These are phyloP conservation scores for Tiaroga cobitis DNA, from an alignment of 2,797 vertebrate species.

Conservation along the genomic window DNA sequence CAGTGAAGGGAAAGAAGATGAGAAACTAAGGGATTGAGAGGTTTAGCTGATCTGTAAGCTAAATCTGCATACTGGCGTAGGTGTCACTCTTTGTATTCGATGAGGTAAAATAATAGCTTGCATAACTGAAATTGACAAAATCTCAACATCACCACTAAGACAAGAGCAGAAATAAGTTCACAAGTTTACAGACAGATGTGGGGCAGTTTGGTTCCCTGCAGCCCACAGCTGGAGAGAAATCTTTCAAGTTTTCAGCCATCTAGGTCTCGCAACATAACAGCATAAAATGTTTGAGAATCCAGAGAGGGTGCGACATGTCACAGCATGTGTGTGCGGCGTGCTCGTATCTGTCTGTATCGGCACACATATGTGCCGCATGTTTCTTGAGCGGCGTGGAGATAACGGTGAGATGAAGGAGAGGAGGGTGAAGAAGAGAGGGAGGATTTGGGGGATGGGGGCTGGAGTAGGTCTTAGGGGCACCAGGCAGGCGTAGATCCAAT, in stretches of 20 bases:
- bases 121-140: background rate
- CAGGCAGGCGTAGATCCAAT: constrained; percentile 67
- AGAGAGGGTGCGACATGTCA: constrained; percentile 45
- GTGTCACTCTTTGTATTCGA: background rate
- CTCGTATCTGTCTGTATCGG: constrained; percentile 48
- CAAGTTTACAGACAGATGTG: background rate
- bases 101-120: background rate
- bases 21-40: constrained; percentile 50
- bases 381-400: constrained; percentile 54
- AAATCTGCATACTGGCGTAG: constrained; percentile 21
- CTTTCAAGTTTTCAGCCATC: constrained; percentile 24
- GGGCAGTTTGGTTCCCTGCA: background rate
- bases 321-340: constrained; percentile 45
- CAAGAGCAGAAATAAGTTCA: background rate
- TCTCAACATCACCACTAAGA: background rate
- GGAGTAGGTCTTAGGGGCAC: constrained; percentile 63
- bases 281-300: constrained; percentile 15
- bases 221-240: constrained; percentile 27
- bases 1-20: constrained; percentile 42
- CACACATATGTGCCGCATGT: constrained; percentile 41
- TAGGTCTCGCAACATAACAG: background rate
- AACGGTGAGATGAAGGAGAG: constrained; percentile 56
- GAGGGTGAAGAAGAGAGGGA: constrained; percentile 41
- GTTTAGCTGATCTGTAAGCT: constrained; percentile 47
- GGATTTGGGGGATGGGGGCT: constrained; percentile 53